Evolutionary conservation across 2,888 invertebrate genomes (phyloP).

Genomic region (Miltochrista miniata): DNA sequence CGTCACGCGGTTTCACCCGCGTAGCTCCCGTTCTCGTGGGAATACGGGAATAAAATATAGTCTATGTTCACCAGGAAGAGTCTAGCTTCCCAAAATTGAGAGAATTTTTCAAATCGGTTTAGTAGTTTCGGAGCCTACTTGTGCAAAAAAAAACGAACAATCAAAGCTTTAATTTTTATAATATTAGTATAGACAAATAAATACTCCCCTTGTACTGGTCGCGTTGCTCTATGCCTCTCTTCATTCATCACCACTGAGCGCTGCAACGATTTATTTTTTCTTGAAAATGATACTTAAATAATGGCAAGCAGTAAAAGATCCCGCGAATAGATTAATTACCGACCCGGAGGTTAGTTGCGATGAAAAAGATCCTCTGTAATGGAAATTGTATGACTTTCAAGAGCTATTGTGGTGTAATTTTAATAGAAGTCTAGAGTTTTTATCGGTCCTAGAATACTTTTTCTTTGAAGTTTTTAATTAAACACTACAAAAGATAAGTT

Average conservation of each 20-base stretch:
- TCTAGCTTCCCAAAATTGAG: no score
- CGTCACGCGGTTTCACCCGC: no score
- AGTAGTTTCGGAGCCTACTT: no score
- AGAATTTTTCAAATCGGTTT: no score
- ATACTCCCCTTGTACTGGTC: no score
- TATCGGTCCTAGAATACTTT: not conserved
- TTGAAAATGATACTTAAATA: conserved; percentile 32
- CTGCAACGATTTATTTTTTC: conserved; percentile 19
- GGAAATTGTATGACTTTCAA: conserved; percentile 30
- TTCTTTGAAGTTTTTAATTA: not conserved
- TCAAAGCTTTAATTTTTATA: no score
- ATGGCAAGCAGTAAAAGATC: conserved; percentile 28
- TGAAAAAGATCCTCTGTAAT: conserved; percentile 38
- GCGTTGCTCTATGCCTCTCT: no score
- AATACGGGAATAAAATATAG: no score
- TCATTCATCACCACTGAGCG: conserved; percentile 27
- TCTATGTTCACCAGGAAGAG: no score
- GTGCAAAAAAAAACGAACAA: no score
- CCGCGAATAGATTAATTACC: conserved; percentile 39
- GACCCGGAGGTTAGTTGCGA: conserved; percentile 32
- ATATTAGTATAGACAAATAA: no score
- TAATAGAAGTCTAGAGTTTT: not conserved
- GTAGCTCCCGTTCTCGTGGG: no score
- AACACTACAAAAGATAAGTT: not conserved
- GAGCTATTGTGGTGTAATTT: conserved; percentile 24